Evolutionary conservation across 1,140 invertebrate genomes (phyloP).

Genomic region (Streblospio benedicti): DNA sequence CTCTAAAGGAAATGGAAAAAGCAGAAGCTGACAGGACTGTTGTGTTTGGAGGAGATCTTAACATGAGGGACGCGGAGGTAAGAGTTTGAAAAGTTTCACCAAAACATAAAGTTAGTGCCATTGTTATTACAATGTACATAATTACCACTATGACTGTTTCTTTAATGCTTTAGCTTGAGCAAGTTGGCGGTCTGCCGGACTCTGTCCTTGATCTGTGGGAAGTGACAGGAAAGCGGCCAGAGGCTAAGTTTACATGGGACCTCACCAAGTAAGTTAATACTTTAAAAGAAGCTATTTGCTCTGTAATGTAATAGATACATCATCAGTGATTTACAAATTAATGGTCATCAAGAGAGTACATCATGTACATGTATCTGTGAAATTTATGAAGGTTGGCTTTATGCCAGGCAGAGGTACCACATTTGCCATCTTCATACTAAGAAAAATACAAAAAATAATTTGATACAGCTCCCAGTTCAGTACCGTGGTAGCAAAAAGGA

Average conservation of each 20-base stretch:
- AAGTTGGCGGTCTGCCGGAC: slow-evolving; percentile 46
- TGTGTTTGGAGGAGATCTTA: slow-evolving; percentile 56
- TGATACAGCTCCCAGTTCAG: too few relatives aligned
- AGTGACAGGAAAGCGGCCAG: slow-evolving; percentile 49
- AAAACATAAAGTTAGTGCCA: slow-evolving; percentile 4
- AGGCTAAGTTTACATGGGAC: slow-evolving; percentile 56
- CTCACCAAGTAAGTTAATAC: too few relatives aligned
- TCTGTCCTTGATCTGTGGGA: slow-evolving; percentile 53
- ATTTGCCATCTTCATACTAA: too few relatives aligned
- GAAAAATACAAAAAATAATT: too few relatives aligned
- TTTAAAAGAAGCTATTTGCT: too few relatives aligned
- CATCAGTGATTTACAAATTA: too few relatives aligned
- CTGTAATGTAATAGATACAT: too few relatives aligned
- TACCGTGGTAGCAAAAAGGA: too few relatives aligned
- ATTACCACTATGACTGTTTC: background rate
- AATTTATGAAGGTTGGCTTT: too few relatives aligned
- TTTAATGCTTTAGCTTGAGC: slow-evolving; percentile 38
- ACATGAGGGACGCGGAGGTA: slow-evolving; percentile 56
- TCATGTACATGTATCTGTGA: too few relatives aligned
- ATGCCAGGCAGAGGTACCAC: too few relatives aligned
- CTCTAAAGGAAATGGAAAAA: slow-evolving; percentile 42
- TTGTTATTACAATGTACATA: background rate
- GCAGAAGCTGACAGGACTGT: slow-evolving; percentile 42
- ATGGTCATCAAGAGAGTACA: too few relatives aligned
- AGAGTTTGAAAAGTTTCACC: background rate